Evolutionary conservation across 2,888 invertebrate genomes (phyloP), one percentile per base, ranked within the genome.

Genomic region (Hypomecis punctinalis): DNA sequence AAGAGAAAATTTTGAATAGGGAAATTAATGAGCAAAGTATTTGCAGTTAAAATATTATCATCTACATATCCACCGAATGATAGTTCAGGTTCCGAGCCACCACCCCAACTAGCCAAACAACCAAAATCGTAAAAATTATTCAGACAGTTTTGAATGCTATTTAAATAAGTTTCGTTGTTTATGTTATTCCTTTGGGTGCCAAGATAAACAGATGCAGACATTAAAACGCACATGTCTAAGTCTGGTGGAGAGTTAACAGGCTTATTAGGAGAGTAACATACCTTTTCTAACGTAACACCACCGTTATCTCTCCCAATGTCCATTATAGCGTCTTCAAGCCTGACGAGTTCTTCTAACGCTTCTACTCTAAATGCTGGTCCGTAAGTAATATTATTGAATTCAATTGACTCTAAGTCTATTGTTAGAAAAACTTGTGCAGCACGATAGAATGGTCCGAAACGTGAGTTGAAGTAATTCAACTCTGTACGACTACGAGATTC

Each of bases 381-480:
- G 80, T 96, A 97, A 5, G 94, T 91, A 0, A 90, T 73, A 13
- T 93, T 93, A 8, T 89, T 84, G 33, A 76, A 66, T 65, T 76
- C 73, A 70, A 93, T 88, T 6, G 86, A 68, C 0, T 92, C 86
- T 43, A 95, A 85, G 1, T 94, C 94, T 0, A 92, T 87, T 0
- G 96, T 90, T 40, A 99, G 94, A 76, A 97, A 98, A 58, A 99
- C 90, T 90, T 99, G 99, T 79, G 98, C 96, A 2, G 97, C 96
- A 58, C 98, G 94, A 84, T 97, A 98, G 87, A 98, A 98, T 0
- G 98, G 98, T 7, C 95, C 95, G 83, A 99, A 99, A 76, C 96
- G 95, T 10, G 94, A 87, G 84, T 99, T 98, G 78, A 96, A 99
- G 82, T 96, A 98, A 67, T 97, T 94, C 81, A 98, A 96, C 79